Evolutionary conservation across 2,797 vertebrate species (phyloP), one percentile per base, ranked within the genome.

Genomic region (Sus cebifrons): DNA sequence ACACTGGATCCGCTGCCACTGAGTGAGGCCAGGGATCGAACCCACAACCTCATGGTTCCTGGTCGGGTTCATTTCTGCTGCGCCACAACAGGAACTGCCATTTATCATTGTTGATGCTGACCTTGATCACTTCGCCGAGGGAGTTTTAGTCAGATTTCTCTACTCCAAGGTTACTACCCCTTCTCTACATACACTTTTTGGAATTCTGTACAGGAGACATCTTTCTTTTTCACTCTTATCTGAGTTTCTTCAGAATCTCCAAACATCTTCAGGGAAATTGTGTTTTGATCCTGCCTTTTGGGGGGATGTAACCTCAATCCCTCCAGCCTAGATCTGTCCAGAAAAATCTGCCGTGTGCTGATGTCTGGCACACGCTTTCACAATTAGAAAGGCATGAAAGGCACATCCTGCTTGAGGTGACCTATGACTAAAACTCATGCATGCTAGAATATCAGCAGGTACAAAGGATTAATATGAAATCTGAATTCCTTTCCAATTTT

Each of bases 401-500:
- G 29, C 18, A 32, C 25, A 23, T 54, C 71, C 58, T 77, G 54
- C 18, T 21, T 64, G 79, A 83, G n/a, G 68, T 83, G 75, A 56
- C 25, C 81, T 87, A 0, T 64, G 82, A 75, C 70, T 82, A 40
- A 92, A 79, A 83, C 64, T 92, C 86, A 81, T 77, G 86, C 84
- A 86, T 49, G 84, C 44, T 11, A 13, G 65, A 52, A 12, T 81
- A 44, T 86, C 75, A 54, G 9, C 44, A 77, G 62, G 54, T 67
- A 65, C 12, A 58, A 49, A 60, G 70, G 65, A 89, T 70, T 96
- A n/a, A 78, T 83, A 40, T 14, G 44, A 86, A 85, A 93, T 93
- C 25, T 14, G 44, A 86, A 85, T 94, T 93, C 25, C 16, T 94
- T 85, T 88, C 62, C 79, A 64, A 3, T 44, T 86, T 94, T 79